A percentile compares a stretch with the other conserved stretches of the same genome.
Evolutionary conservation across 1,140 invertebrate genomes (phyloP).

Genomic region (Drosophila bocqueti): DNA sequence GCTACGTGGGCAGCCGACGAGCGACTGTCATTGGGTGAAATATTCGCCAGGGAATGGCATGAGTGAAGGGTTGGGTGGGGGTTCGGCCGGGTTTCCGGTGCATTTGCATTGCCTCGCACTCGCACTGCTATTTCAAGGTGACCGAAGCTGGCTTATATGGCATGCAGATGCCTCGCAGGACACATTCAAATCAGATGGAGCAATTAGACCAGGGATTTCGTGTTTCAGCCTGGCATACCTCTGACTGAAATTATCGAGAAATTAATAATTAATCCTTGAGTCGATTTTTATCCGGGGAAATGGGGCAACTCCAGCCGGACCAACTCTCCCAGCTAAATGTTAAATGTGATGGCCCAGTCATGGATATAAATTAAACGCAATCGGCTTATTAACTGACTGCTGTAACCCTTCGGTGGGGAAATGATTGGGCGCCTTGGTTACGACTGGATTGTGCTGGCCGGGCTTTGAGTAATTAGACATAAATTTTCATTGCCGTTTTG

Average conservation of each 20-base stretch:
- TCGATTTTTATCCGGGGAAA: too few relatives aligned
- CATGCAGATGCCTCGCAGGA: constrained; percentile 3
- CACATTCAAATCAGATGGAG: constrained; percentile 10
- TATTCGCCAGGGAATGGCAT: constrained; percentile 30
- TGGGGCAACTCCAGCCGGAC: too few relatives aligned
- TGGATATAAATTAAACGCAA: constrained; percentile 17
- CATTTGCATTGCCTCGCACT: constrained; percentile 23
- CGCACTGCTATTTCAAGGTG: constrained; percentile 5
- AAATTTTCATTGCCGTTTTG: constrained; percentile 42
- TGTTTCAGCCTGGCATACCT: neutral
- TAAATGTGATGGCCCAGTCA: constrained; percentile 4
- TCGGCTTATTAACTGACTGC: constrained; percentile 31
- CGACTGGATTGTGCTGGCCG: neutral
- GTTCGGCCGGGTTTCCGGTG: neutral
- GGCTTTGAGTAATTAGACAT: constrained; percentile 39
- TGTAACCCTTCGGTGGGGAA: neutral
- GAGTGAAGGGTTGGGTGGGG: neutral
- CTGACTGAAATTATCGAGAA: neutral
- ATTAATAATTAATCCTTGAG: neutral
- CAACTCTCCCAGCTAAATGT: neutral
- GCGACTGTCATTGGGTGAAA: constrained; percentile 39
- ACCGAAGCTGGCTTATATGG: neutral
- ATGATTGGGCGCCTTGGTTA: neutral
- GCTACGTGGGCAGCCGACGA: constrained; percentile 38
- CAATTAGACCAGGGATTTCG: neutral